Evolutionary conservation across 2,113 vertebrate species (phyloP).

Genomic region (Erythrolamprus reginae): DNA sequence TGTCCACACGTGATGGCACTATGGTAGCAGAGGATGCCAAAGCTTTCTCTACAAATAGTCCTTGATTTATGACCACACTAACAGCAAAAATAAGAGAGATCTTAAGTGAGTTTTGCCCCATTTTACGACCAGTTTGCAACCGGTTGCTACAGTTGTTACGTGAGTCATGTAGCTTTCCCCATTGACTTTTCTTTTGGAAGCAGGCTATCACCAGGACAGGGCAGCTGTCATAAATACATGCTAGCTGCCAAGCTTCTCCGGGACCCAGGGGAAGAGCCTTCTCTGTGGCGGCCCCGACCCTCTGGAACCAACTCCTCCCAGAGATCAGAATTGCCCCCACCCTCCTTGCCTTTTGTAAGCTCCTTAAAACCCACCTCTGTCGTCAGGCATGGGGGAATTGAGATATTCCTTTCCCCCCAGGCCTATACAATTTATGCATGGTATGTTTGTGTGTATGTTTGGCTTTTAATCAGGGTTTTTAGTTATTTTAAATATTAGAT

Average conservation of each 20-base stretch:
- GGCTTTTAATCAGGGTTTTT: too few relatives aligned
- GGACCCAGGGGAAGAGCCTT: too few relatives aligned
- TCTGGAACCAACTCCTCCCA: too few relatives aligned
- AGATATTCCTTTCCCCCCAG: too few relatives aligned
- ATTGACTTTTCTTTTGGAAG: background rate
- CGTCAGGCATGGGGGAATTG: too few relatives aligned
- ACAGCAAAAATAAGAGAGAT: background rate
- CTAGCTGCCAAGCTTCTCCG: background rate
- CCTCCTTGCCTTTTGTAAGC: too few relatives aligned
- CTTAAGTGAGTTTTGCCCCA: background rate
- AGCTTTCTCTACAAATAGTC: background rate
- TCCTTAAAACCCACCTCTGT: too few relatives aligned
- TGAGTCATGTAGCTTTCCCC: background rate
- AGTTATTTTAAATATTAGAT: too few relatives aligned
- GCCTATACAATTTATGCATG: too few relatives aligned
- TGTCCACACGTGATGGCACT: background rate
- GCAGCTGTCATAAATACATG: background rate
- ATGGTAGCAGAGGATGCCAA: background rate
- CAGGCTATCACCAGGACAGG: background rate
- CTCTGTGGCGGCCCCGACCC: too few relatives aligned
- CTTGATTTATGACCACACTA: background rate
- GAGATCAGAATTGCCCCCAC: too few relatives aligned
- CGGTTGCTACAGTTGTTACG: background rate
- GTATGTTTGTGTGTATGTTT: too few relatives aligned
- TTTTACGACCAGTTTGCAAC: background rate